Percentiles rank a stretch among this genome's conserved stretches.
Conservation (phyloP, 2,797 vertebrate species). For the Sebastes melanostomus region DNA sequence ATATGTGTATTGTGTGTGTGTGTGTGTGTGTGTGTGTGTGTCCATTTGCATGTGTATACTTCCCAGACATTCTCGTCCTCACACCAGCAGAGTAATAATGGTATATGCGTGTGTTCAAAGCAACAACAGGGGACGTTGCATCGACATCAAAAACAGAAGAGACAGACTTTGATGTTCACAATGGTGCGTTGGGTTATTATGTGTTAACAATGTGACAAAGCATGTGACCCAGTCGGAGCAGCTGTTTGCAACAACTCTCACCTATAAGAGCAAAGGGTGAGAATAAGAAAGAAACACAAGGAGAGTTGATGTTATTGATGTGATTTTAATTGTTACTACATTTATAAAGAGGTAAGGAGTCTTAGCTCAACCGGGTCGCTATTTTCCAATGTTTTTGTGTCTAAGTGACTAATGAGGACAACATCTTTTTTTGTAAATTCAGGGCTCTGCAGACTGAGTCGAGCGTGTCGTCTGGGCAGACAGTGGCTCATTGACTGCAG, state of each 20-base stretch:
- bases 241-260: constrained; percentile 60
- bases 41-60: neutral
- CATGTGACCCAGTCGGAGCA: constrained; percentile 56
- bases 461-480: no score
- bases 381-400: no score
- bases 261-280: constrained; percentile 33
- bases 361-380: neutral
- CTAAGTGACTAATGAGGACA: no score
- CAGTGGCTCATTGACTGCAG: no score
- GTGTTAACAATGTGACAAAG: constrained; percentile 62
- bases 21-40: neutral
- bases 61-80: constrained; percentile 23
- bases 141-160: neutral
- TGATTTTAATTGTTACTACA: neutral
- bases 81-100: constrained; percentile 29
- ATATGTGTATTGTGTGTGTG: neutral
- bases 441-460: no score
- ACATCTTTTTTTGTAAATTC: no score
- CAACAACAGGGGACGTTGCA: constrained; percentile 4
- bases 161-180: constrained; percentile 59
- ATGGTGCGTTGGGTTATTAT: constrained; percentile 44
- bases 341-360: neutral
- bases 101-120: constrained; percentile 29
- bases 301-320: neutral
- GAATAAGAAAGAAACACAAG: neutral